Conservation (phyloP, 30 jellyfish, hydroid and myxozoan genomes). For the Mastigias papua region DNA sequence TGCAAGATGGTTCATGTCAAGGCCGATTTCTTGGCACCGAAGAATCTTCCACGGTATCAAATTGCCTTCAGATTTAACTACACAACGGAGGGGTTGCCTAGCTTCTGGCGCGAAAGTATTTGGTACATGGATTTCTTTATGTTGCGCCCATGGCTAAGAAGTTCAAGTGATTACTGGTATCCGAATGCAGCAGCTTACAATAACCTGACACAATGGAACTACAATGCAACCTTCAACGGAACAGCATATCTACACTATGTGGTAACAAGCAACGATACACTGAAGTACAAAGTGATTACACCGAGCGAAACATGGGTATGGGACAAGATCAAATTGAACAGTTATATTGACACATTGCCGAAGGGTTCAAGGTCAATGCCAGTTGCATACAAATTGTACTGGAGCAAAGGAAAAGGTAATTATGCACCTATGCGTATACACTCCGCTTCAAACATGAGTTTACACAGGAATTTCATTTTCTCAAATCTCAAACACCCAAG, state of each 20-base stretch:
- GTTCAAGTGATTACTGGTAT: slow-evolving; percentile 53
- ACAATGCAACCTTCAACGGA: slow-evolving; percentile 53
- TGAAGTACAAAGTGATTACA: slow-evolving; percentile 43
- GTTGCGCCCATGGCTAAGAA: slow-evolving; percentile 42
- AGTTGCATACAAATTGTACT: slow-evolving; percentile 21
- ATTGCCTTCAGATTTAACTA: slow-evolving; percentile 67
- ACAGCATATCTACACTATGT: slow-evolving; percentile 37
- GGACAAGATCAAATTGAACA: slow-evolving; percentile 47
- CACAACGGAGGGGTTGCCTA: slow-evolving; percentile 65
- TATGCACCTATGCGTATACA: not conserved
- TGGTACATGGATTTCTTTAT: slow-evolving; percentile 34
- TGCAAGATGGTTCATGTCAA: slow-evolving; percentile 56
- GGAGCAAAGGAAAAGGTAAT: slow-evolving; percentile 60
- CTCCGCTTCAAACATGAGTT: no score
- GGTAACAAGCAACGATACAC: slow-evolving; percentile 54
- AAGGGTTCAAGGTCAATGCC: slow-evolving; percentile 57
- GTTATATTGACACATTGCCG: slow-evolving; percentile 45
- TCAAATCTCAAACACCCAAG: no score
- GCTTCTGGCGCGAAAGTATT: slow-evolving; percentile 51
- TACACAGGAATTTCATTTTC: no score
- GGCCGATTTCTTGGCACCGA: slow-evolving; percentile 66
- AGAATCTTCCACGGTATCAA: slow-evolving; percentile 75
- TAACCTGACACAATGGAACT: slow-evolving; percentile 47
- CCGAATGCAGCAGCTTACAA: slow-evolving; percentile 35
- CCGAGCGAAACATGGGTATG: slow-evolving; percentile 61